Percentiles rank a stretch among this genome's conserved stretches.
phyloP scores from a whole-genome alignment of 1,140 invertebrate species.

The Brachionus sp. region DNA sequence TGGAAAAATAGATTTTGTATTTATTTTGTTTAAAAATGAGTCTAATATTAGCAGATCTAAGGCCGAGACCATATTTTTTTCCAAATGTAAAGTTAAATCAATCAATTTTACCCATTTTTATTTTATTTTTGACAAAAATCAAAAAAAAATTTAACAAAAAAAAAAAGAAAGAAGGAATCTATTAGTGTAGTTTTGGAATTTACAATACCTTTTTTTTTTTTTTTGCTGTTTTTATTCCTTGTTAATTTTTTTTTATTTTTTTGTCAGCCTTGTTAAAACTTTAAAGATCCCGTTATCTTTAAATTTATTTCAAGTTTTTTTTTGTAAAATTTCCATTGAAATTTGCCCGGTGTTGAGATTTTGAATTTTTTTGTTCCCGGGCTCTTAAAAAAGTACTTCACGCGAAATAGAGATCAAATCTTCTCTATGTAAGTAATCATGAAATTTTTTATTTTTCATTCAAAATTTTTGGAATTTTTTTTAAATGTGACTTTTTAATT shows the following conservation, averaged over 20 bases:
- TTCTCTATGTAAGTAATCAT: not conserved
- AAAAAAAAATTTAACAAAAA: not conserved
- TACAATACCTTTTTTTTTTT: not conserved
- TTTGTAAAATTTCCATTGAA: constrained; percentile 21
- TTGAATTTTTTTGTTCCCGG: not conserved
- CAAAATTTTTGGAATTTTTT: constrained; percentile 19
- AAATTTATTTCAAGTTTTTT: not conserved
- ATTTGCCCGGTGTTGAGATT: not conserved
- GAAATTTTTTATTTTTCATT: constrained; percentile 12
- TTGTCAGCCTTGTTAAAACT: not conserved
- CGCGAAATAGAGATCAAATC: not conserved
- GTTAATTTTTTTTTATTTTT: constrained; percentile 28
- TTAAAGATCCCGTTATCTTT: constrained; percentile 25
- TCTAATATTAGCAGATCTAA: not conserved
- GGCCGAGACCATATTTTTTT: not conserved
- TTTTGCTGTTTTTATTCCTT: not conserved
- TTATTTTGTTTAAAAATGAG: not conserved
- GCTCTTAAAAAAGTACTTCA: not conserved
- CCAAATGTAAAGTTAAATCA: not conserved
- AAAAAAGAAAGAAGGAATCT: not conserved
- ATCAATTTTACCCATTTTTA: not conserved
- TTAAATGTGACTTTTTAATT: constrained; percentile 27
- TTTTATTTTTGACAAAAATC: constrained; percentile 4
- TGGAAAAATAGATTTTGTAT: constrained; percentile 24
- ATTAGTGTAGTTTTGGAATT: constrained; percentile 7